Evolutionary conservation across 2,888 invertebrate species (phyloP), one percentile per base, ranked within the genome.

Genomic region (Luperina testacea): DNA sequence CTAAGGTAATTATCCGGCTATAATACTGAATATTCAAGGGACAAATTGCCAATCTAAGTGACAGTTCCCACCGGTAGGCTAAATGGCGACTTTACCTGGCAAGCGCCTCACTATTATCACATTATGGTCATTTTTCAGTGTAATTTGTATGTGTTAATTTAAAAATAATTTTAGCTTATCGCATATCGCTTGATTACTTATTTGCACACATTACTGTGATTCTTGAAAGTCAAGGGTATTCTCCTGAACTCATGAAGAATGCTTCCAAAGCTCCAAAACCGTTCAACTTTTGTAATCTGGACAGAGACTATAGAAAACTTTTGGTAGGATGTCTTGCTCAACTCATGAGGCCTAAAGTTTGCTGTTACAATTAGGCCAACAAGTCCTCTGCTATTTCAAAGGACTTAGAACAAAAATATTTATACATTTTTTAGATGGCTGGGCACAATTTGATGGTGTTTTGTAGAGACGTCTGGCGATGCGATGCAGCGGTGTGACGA

Each of bases 1-100:
- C 95, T 93, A 92, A 93, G 91, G 92, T 95, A 95, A 97, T 96
- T 96, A 95, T 94, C 91, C 90, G 92, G 90, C 92, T 90, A 94
- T 95, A 94, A 94, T 93, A 92, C 92, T 93, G 92, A 94, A 95
- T 95, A 95, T 94, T 95, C 91, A 92, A 90, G 87, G 88, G 93
- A 95, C 95, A 95, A 95, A 95, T 95, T 95, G 94, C 90, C 90
- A 89, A 90, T 90, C 89, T 90, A 90, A 90, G 91, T 93, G 93
- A 92, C 92, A 92, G 91, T 93, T 94, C 92, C 92, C 93, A 93
- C 92, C 87, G 89, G 89, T 82, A 78, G 75, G 80, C 80, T 80
- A 69, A 45, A 82, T 81, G 73, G 75, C 61, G 24, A 27, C 67
- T 82, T 71, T 71, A 83, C 73, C 78, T 77, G 74, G 75, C 79